Conservation (phyloP, 2,888 invertebrate genomes). For the Stratiomys singularior region DNA sequence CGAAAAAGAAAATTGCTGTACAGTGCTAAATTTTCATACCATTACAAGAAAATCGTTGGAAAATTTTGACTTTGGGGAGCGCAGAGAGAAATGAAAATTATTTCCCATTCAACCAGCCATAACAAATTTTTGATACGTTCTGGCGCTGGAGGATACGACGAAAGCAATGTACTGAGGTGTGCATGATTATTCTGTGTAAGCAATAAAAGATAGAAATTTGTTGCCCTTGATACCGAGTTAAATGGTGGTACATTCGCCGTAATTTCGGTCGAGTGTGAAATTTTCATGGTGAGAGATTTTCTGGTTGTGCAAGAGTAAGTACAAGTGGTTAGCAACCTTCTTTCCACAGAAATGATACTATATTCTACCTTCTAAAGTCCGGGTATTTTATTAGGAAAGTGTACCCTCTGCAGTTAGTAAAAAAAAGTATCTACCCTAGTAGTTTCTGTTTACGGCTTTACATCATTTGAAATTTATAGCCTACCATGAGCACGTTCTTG, state of each 20-base stretch:
- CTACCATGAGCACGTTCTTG: too few species aligned
- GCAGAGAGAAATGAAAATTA: neutral
- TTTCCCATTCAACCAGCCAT: constrained; percentile 24
- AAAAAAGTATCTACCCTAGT: too few species aligned
- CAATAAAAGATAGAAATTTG: constrained; percentile 1
- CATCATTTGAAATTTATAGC: too few species aligned
- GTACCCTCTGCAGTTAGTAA: too few species aligned
- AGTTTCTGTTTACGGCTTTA: too few species aligned
- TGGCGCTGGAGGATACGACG: neutral
- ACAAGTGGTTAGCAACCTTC: neutral
- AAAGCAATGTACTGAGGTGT: constrained; percentile 27
- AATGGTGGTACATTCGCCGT: constrained; percentile 12
- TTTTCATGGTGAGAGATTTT: constrained; percentile 6
- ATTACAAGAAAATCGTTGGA: constrained; percentile 28
- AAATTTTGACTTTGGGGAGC: constrained; percentile 1
- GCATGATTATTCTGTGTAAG: constrained; percentile 15
- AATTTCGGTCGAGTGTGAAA: constrained; percentile 18
- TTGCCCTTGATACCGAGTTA: neutral
- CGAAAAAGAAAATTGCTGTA: neutral
- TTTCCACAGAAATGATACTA: too few species aligned
- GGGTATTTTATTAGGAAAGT: too few species aligned
- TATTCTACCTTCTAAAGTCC: too few species aligned
- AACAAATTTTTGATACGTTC: constrained; percentile 10
- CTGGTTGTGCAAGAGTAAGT: neutral
- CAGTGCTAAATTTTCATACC: constrained; percentile 4